These are phyloP conservation scores for Dolichallabes microphthalmus DNA, from an alignment of 2,113 vertebrate species.

Conservation along the genomic window DNA sequence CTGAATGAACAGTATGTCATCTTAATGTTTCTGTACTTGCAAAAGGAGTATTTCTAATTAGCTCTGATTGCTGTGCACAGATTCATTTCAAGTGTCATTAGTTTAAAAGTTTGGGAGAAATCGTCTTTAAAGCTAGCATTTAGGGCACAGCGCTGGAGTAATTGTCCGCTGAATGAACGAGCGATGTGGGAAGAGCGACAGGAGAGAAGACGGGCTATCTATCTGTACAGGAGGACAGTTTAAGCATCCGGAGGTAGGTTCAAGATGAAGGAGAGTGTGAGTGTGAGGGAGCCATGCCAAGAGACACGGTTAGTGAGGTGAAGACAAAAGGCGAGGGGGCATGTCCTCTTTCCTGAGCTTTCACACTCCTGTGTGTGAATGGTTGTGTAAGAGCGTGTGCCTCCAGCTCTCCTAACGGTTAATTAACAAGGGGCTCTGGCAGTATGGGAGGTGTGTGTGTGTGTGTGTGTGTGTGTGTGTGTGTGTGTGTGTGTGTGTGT, in stretches of 20 bases:
- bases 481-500: conserved; percentile 19
- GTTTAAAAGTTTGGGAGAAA: conserved; percentile 87
- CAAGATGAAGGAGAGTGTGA: conserved; percentile 53
- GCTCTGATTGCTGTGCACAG: conserved; percentile 85
- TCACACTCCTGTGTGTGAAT: conserved; percentile 44
- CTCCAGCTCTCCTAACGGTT: conserved; percentile 50
- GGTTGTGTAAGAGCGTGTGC: conserved; percentile 29
- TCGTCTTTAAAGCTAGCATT: conserved; percentile 82
- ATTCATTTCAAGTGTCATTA: conserved; percentile 92
- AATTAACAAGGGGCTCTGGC: conserved; percentile 51
- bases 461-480: not conserved
- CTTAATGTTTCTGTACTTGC: conserved; percentile 92
- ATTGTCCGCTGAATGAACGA: conserved; percentile 75
- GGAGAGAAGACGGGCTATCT: conserved; percentile 29
- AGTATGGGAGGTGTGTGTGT: conserved; percentile 29
- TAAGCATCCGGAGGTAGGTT: conserved; percentile 17
- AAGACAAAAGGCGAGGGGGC: conserved; percentile 49
- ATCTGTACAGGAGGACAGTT: conserved; percentile 19
- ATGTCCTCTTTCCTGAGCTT: conserved; percentile 38
- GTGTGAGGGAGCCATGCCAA: conserved; percentile 42
- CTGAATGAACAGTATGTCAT: conserved; percentile 96
- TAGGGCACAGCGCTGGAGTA: conserved; percentile 76
- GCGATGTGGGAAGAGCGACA: conserved; percentile 68
- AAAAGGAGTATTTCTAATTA: conserved; percentile 93
- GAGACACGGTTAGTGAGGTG: conserved; percentile 40